Conservation (phyloP, 2,888 invertebrate genomes). For the Suillia variegata region DNA sequence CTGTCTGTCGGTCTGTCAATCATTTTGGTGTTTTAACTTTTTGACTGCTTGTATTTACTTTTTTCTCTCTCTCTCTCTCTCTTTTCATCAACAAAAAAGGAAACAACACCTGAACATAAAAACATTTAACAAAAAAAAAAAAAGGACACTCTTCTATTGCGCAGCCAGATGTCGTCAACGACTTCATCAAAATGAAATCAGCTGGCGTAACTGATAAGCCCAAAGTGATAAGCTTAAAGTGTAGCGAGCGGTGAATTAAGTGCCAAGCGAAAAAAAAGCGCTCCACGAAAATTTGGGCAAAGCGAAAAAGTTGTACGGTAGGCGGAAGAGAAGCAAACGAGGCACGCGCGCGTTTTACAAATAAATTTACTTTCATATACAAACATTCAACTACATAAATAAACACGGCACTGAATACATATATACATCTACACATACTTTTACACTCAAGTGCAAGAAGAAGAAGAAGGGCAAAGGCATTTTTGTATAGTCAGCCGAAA, state of each 20-base stretch:
- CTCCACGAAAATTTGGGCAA: neutral
- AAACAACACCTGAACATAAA: too few species aligned
- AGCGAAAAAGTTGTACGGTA: neutral
- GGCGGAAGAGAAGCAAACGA: neutral
- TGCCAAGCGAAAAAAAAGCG: neutral
- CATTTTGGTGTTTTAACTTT: neutral
- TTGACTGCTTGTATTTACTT: too few species aligned
- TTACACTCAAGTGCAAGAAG: neutral
- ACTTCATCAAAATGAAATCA: conserved; percentile 54
- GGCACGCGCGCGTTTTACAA: conserved; percentile 11
- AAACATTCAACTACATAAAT: neutral
- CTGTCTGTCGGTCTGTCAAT: too few species aligned
- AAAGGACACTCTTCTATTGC: too few species aligned
- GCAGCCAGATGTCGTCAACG: conserved; percentile 9
- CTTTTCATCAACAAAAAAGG: too few species aligned
- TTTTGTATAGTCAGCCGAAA: neutral
- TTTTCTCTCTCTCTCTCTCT: too few species aligned
- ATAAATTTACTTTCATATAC: conserved; percentile 9
- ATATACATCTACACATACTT: neutral
- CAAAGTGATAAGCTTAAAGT: conserved; percentile 24
- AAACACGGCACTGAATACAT: neutral
- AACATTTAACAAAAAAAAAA: too few species aligned
- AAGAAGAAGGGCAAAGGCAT: too few species aligned
- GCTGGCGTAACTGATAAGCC: conserved; percentile 43
- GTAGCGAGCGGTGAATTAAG: neutral